Conservation (phyloP, 2,113 vertebrate genomes). For the Quiscalus mexicanus region DNA sequence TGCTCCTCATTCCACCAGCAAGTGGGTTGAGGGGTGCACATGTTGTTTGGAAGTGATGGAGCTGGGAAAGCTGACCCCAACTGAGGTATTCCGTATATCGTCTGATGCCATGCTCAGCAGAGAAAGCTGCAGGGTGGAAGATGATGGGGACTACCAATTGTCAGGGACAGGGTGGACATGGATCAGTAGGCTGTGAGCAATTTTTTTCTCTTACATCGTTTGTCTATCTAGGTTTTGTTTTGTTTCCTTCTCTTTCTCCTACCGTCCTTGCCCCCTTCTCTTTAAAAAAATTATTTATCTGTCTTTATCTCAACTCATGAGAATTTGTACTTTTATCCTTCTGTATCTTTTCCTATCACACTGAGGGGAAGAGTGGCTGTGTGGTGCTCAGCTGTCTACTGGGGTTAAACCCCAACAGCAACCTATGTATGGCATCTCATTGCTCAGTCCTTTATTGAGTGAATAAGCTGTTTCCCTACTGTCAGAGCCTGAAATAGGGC, state of each 20-base stretch:
- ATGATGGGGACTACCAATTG: not conserved
- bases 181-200: accelerated
- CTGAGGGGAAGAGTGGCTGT: no score
- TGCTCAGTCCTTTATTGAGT: not conserved
- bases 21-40: accelerated
- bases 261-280: accelerated
- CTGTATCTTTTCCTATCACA: not conserved
- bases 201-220: not conserved
- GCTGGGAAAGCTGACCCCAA: not conserved
- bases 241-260: not conserved
- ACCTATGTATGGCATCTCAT: not conserved
- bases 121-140: not conserved
- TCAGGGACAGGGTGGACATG: not conserved
- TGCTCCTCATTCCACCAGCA: accelerated
- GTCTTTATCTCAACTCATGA: not conserved
- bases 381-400: not conserved
- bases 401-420: not conserved
- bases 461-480: not conserved
- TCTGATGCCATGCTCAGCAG: not conserved
- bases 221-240: not conserved
- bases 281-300: not conserved
- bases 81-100: not conserved
- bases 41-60: not conserved
- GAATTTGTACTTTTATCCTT: not conserved
- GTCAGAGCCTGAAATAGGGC: not conserved